Percentiles rank a stretch among this genome's conserved stretches.
Evolutionary conservation across 2,113 vertebrate species (phyloP).

Genomic region (Desmodus rotundus): DNA sequence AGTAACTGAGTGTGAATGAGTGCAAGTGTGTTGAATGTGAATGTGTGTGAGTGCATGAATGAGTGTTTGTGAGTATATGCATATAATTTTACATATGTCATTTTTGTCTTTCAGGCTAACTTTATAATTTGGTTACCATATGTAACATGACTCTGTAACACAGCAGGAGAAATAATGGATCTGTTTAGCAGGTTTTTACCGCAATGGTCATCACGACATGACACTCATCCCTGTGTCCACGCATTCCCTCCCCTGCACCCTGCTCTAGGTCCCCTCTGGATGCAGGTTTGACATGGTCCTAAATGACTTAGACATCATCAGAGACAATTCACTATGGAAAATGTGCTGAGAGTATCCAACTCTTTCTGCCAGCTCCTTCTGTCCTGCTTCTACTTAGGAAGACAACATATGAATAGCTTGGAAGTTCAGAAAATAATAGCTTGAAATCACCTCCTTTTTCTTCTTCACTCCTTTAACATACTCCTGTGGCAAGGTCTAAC

Average conservation of each 20-base stretch:
- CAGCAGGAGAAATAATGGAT: neutral
- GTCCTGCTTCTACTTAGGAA: neutral
- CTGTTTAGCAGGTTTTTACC: neutral
- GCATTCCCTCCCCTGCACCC: neutral
- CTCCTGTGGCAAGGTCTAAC: neutral
- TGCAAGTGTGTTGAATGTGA: neutral
- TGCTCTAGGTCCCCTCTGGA: neutral
- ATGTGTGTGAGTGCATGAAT: too few relatives aligned
- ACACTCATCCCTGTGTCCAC: neutral
- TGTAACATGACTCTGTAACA: neutral
- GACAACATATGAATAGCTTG: neutral
- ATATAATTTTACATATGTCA: neutral
- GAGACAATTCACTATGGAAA: neutral
- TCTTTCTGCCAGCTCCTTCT: neutral
- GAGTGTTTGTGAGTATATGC: neutral
- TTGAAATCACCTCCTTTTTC: neutral
- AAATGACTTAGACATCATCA: neutral
- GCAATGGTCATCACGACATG: neutral
- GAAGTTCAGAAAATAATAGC: neutral
- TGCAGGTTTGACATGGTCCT: neutral
- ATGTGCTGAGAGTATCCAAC: neutral
- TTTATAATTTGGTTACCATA: neutral
- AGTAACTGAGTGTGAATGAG: neutral
- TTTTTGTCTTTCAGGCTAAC: neutral
- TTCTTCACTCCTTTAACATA: neutral